Percentiles rank a stretch among this genome's conserved stretches.
phyloP scores from a whole-genome alignment of 2,888 invertebrate genomes.

The Drosophila nr. fundita region DNA sequence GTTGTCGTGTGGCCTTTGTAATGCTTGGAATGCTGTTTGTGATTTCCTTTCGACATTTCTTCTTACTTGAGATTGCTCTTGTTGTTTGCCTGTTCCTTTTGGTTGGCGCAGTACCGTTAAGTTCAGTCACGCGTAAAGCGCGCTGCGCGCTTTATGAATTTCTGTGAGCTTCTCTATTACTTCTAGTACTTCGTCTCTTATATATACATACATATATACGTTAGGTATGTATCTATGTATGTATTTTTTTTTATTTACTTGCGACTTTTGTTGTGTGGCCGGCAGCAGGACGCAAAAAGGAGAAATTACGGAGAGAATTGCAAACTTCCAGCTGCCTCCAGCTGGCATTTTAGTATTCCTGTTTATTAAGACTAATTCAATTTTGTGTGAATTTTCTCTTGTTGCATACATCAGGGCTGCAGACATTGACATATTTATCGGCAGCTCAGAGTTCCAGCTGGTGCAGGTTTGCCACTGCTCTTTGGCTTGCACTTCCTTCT shows the following conservation, averaged over 20 bases:
- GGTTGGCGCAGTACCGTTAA: constrained; percentile 44
- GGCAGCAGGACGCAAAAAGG: constrained; percentile 6
- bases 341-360: constrained; percentile 48
- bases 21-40: constrained; percentile 71
- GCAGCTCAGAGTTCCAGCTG: constrained; percentile 14
- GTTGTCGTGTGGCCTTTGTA: constrained; percentile 44
- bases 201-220: not conserved
- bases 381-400: constrained; percentile 66
- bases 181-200: constrained; percentile 42
- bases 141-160: constrained; percentile 71
- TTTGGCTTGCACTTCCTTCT: not conserved
- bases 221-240: not conserved
- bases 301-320: not conserved
- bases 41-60: constrained; percentile 54
- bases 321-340: constrained; percentile 39
- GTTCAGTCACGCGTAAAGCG: constrained; percentile 69
- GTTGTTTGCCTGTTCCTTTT: constrained; percentile 29
- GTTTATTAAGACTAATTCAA: constrained; percentile 76
- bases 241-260: constrained; percentile 34
- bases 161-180: constrained; percentile 62
- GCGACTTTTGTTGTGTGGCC: constrained; percentile 38
- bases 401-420: constrained; percentile 66
- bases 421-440: constrained; percentile 30
- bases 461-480: constrained; percentile 11
- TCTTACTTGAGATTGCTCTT: constrained; percentile 29